These are phyloP conservation scores for Gavia stellata DNA, from an alignment of 2,113 vertebrate genomes.

Conservation along the genomic window DNA sequence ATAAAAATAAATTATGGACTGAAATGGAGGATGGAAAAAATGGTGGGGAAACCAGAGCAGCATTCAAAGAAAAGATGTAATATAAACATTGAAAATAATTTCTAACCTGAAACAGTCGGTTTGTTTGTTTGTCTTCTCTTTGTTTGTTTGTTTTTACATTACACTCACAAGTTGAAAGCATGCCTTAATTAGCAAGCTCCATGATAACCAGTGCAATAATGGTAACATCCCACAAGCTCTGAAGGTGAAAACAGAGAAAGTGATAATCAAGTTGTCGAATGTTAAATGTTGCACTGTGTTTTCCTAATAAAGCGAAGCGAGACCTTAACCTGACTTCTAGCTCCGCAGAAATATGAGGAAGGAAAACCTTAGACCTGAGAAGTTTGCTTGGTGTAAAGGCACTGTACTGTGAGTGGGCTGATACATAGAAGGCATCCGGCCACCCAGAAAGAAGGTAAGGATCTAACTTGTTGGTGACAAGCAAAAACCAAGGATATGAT, in stretches of 20 bases:
- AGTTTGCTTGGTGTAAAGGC: background rate
- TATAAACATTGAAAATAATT: background rate
- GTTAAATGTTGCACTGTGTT: background rate
- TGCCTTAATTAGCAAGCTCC: background rate
- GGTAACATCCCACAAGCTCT: background rate
- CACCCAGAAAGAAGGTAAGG: background rate
- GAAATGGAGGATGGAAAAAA: constrained; percentile 52
- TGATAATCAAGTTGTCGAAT: background rate
- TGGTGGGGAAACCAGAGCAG: background rate
- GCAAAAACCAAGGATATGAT: background rate
- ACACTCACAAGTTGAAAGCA: background rate
- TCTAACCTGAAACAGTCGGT: background rate
- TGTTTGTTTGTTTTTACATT: background rate
- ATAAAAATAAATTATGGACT: constrained; percentile 73
- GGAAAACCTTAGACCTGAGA: background rate
- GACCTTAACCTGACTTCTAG: background rate
- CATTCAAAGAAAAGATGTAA: constrained; percentile 32
- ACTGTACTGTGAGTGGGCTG: background rate
- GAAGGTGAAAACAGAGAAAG: background rate
- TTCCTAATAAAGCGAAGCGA: background rate
- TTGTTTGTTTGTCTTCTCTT: background rate
- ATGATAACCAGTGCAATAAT: background rate
- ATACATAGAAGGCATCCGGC: background rate
- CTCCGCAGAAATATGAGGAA: background rate
- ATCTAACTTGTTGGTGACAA: background rate